Percentiles rank a stretch among this genome's conserved stretches.
These are phyloP conservation scores for Oryzaephilus surinamensis DNA, from an alignment of 1,140 invertebrate species.

Conservation along the genomic window DNA sequence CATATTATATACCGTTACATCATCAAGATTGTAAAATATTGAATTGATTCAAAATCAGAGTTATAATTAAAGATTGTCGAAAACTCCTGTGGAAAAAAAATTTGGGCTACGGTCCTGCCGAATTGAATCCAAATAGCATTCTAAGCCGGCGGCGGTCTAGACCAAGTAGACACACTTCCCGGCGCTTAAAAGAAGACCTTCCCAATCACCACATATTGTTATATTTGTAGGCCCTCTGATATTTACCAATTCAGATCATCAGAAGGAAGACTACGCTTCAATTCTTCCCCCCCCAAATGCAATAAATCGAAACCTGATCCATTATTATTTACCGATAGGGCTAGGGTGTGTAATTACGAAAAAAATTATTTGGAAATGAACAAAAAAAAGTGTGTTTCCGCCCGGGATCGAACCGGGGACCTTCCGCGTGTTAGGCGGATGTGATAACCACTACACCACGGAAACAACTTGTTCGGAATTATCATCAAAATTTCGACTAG, in stretches of 20 bases:
- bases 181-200: constrained; percentile 17
- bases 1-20: background rate
- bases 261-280: constrained; percentile 1
- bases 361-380: too few species aligned
- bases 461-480: too few species aligned
- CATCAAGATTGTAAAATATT: background rate
- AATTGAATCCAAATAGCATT: constrained; percentile 12
- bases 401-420: constrained; percentile 35
- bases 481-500: too few species aligned
- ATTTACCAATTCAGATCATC: constrained; percentile 12
- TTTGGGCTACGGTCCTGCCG: constrained; percentile 11
- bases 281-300: background rate
- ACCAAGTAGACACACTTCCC: constrained; percentile 17
- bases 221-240: constrained; percentile 12
- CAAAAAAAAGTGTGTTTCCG: constrained; percentile 32
- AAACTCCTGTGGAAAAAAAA: too few species aligned
- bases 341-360: too few species aligned
- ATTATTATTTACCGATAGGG: too few species aligned
- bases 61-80: constrained; percentile 6
- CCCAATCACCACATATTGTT: constrained; percentile 17
- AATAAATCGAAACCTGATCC: too few species aligned
- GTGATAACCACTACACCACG: constrained; percentile 37
- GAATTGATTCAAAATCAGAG: constrained; percentile 1
- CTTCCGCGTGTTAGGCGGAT: constrained; percentile 39
- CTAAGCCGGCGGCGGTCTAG: constrained; percentile 18